A percentile compares a stretch with the other conserved stretches of the same genome.
These are phyloP conservation scores for Philopedon plagiatum DNA, from an alignment of 2,888 invertebrate genomes.

Conservation along the genomic window DNA sequence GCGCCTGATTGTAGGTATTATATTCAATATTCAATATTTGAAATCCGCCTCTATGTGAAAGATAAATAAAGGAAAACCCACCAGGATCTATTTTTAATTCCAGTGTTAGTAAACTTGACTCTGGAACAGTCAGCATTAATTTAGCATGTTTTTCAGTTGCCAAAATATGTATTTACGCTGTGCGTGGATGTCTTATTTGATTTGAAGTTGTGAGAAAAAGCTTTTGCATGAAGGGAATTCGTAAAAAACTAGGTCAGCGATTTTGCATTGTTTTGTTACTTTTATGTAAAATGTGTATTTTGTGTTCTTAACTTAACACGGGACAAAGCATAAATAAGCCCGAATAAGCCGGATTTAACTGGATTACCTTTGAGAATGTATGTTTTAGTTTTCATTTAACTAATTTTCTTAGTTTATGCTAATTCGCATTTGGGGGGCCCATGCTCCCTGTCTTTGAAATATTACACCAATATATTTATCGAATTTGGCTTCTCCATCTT, in stretches of 20 bases:
- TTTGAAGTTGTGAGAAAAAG: neutral
- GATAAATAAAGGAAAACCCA: neutral
- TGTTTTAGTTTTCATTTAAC: too few relatives aligned
- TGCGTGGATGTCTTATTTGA: neutral
- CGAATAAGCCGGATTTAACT: too few relatives aligned
- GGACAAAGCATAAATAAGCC: too few relatives aligned
- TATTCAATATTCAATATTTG: neutral
- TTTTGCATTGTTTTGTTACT: neutral
- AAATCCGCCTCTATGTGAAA: neutral
- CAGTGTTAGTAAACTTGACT: slow-evolving; percentile 42
- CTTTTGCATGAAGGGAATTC: slow-evolving; percentile 22
- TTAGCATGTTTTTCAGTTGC: slow-evolving; percentile 29
- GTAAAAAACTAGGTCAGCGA: slow-evolving; percentile 34
- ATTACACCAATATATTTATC: too few relatives aligned
- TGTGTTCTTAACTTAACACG: too few relatives aligned
- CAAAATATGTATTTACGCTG: slow-evolving; percentile 29
- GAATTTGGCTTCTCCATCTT: too few relatives aligned
- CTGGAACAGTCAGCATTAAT: neutral
- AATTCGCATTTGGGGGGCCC: too few relatives aligned
- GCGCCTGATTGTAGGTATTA: too few relatives aligned
- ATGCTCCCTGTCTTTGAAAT: too few relatives aligned
- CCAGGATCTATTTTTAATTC: slow-evolving; percentile 32
- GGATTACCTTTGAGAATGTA: too few relatives aligned
- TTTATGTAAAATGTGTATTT: too few relatives aligned
- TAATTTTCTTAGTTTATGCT: too few relatives aligned